These are phyloP conservation scores for Australoheros facetus DNA, from an alignment of 2,797 vertebrate genomes.

Conservation along the genomic window DNA sequence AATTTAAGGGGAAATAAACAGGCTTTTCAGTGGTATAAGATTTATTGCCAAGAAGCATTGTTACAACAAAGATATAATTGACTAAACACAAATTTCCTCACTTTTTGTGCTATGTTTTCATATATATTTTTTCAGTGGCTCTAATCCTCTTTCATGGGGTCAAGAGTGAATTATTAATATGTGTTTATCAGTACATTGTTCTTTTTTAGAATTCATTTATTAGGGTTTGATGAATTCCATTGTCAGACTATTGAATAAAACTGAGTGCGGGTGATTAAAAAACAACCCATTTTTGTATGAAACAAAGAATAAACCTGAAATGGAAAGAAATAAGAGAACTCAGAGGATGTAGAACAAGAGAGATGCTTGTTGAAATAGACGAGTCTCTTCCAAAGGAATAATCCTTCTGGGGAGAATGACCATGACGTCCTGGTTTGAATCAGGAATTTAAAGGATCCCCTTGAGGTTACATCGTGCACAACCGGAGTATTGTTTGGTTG, in stretches of 20 bases:
- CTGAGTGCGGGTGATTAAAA: too few relatives aligned
- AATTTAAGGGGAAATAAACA: too few relatives aligned
- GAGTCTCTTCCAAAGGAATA: not conserved
- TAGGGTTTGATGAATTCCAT: not conserved
- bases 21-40: too few relatives aligned
- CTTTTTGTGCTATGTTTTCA: too few relatives aligned
- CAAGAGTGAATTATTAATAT: not conserved
- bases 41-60: too few relatives aligned
- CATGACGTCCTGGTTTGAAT: not conserved
- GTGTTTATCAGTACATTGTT: not conserved
- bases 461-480: not conserved
- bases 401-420: not conserved
- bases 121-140: too few relatives aligned
- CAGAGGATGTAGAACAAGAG: not conserved
- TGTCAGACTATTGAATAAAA: not conserved
- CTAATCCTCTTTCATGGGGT: not conserved
- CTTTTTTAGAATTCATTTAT: not conserved
- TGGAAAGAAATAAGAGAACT: not conserved
- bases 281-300: not conserved
- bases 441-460: not conserved
- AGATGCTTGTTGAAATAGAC: constrained; percentile 8
- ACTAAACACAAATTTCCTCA: too few relatives aligned
- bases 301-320: not conserved
- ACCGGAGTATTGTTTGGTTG: constrained; percentile 8
- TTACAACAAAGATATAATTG: too few relatives aligned